phyloP scores from a whole-genome alignment of 2,113 vertebrate genomes.

The Merops nubicus region DNA sequence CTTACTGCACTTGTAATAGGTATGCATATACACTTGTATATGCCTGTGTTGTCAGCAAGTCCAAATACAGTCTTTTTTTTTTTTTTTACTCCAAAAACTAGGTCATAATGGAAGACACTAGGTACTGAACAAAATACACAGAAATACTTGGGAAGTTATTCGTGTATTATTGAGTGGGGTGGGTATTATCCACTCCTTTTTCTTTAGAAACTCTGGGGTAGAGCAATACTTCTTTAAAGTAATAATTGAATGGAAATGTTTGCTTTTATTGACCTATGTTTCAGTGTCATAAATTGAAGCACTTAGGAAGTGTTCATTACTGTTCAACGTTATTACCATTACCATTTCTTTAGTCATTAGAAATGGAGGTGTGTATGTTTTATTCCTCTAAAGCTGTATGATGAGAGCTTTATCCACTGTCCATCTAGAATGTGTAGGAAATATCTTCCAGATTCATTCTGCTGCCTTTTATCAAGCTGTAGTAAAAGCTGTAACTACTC shows the following conservation, averaged over 20 bases:
- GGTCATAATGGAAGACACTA: not conserved
- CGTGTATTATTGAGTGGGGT: accelerated
- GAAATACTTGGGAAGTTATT: not conserved
- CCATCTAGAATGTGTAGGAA: not conserved
- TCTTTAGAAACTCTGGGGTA: not conserved
- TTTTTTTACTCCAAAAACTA: not conserved
- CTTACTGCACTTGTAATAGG: not conserved
- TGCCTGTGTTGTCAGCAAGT: not conserved
- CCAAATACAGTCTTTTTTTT: not conserved
- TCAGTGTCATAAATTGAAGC: not conserved
- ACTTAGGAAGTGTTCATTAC: not conserved
- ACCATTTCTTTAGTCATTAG: not conserved
- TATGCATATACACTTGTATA: too few species aligned
- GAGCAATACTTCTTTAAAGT: not conserved
- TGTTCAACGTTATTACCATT: not conserved
- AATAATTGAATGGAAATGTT: not conserved
- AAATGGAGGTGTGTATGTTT: not conserved
- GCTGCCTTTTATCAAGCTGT: not conserved
- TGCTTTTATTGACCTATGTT: not conserved
- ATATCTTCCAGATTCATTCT: not conserved
- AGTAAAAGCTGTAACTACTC: not conserved
- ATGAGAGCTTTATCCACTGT: not conserved
- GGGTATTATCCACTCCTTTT: accelerated
- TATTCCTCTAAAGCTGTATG: not conserved
- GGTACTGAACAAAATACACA: not conserved